Conservation (phyloP, 92 coral and sea anemone species). For the Parazoanthus atlanticus region DNA sequence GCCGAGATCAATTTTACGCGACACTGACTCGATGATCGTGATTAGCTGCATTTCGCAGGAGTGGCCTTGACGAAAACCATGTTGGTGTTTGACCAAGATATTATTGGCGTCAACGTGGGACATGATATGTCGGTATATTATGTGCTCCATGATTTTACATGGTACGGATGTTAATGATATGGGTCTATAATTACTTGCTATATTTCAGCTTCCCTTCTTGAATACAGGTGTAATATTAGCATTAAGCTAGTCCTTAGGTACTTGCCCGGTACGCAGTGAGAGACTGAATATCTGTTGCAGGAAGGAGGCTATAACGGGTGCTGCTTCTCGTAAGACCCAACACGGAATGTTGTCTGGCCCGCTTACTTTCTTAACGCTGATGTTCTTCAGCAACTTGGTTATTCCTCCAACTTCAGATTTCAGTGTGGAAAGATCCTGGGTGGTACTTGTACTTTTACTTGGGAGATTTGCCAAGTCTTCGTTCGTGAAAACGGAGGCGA, state of each 20-base stretch:
- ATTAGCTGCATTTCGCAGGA: no score
- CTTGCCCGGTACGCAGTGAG: background rate
- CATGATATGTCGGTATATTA: background rate
- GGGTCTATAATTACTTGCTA: constrained; percentile 25
- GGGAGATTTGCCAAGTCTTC: constrained; percentile 34
- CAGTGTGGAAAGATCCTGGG: constrained; percentile 8
- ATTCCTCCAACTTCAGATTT: constrained; percentile 16
- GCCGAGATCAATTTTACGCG: background rate
- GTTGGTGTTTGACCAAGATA: no score
- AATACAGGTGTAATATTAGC: no score
- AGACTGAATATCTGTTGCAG: constrained; percentile 26
- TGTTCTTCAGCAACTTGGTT: constrained; percentile 29
- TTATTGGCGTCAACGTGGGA: no score
- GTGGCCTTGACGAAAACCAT: no score
- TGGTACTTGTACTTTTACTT: constrained; percentile 17
- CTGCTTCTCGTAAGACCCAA: constrained; percentile 11
- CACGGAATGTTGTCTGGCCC: constrained; percentile 42
- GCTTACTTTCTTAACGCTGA: constrained; percentile 31
- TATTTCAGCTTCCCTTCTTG: no score
- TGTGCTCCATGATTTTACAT: constrained; percentile 16
- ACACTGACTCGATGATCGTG: background rate
- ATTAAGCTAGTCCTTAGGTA: no score
- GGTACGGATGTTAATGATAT: background rate
- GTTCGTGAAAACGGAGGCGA: constrained; percentile 31
- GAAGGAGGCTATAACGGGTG: constrained; percentile 33